Percentiles rank a stretch among this genome's conserved stretches.
Evolutionary conservation across 1,140 invertebrate species (phyloP).

Genomic region (Homarus americanus): DNA sequence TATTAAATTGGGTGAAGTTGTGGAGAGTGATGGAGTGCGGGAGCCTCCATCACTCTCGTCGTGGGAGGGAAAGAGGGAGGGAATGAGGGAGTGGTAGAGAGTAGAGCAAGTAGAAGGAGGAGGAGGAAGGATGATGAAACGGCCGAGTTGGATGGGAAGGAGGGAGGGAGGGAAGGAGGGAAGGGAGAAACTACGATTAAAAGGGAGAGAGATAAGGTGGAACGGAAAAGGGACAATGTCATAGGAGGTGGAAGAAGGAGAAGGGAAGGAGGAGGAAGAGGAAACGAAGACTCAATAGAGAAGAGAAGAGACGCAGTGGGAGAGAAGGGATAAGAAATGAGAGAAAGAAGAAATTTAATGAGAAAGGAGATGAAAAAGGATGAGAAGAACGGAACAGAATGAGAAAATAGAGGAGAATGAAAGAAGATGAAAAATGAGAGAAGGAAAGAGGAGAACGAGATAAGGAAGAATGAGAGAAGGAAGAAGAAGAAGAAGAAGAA

Average conservation of each 20-base stretch:
- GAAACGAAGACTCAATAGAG: background rate
- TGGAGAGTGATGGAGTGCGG: constrained; percentile 13
- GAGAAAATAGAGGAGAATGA: no score
- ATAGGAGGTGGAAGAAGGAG: background rate
- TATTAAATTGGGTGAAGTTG: constrained; percentile 41
- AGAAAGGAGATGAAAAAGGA: background rate
- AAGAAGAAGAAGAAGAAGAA: background rate
- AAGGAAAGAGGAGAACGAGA: background rate
- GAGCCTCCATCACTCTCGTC: background rate
- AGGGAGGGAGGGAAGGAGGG: background rate
- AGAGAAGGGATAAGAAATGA: background rate
- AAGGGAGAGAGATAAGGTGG: background rate
- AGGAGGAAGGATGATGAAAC: background rate
- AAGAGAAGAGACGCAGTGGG: background rate
- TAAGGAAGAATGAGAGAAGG: background rate
- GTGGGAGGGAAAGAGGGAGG: background rate
- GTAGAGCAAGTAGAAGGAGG: background rate
- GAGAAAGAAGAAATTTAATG: background rate
- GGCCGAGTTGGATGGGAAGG: background rate
- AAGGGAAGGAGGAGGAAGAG: background rate
- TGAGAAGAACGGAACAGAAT: background rate
- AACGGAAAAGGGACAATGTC: background rate
- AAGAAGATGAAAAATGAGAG: no score
- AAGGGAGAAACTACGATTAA: background rate
- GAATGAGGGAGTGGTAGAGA: background rate